Evolutionary conservation across 1,140 invertebrate species (phyloP).

Genomic region (Pemphigus obesinymphae): DNA sequence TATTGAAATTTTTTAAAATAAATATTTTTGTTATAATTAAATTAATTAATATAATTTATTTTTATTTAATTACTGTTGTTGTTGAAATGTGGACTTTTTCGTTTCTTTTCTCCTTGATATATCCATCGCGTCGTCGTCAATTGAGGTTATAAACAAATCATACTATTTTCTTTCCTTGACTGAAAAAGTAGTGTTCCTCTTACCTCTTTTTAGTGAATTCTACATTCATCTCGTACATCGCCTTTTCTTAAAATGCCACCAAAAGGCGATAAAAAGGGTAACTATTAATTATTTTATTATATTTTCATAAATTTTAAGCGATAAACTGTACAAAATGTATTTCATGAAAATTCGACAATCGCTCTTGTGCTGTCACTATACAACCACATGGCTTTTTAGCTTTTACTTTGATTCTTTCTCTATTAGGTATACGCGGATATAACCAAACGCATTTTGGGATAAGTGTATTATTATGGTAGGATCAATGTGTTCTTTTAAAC

Average conservation of each 20-base stretch:
- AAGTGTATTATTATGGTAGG: no score
- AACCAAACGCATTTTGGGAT: no score
- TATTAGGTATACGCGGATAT: no score
- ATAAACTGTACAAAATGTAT: neutral
- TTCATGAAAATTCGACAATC: neutral
- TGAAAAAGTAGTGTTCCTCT: neutral
- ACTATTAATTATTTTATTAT: constrained; percentile 2
- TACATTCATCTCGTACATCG: neutral
- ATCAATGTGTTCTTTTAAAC: no score
- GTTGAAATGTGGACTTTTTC: neutral
- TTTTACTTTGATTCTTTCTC: neutral
- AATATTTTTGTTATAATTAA: no score
- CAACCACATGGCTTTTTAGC: constrained; percentile 32
- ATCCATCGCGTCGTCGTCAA: constrained; percentile 1
- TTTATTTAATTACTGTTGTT: neutral
- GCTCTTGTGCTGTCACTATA: neutral
- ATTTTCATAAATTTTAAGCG: neutral
- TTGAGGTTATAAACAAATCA: constrained; percentile 38
- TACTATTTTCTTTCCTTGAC: neutral
- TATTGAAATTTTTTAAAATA: neutral
- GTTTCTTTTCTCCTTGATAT: neutral
- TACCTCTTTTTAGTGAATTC: neutral
- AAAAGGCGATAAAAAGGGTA: constrained; percentile 36
- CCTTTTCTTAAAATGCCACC: constrained; percentile 29
- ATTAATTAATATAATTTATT: neutral